Conservation (phyloP, 2,113 vertebrate species). For the Bufo bufo region DNA sequence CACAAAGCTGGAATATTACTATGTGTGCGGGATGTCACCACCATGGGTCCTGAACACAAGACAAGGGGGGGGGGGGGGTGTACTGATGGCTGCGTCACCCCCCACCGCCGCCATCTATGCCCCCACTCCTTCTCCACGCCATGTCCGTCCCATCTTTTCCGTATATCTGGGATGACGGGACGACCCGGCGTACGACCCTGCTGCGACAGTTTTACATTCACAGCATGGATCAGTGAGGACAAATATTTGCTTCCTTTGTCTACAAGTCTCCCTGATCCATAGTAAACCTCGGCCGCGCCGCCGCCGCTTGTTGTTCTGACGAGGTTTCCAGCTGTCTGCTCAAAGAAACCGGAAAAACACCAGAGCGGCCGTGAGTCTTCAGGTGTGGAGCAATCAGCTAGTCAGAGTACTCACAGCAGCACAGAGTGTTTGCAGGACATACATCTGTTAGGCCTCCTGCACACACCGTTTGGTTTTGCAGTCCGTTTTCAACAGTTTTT, state of each 20-base stretch:
- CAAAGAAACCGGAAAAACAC: not conserved
- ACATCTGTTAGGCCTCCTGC: too few relatives aligned
- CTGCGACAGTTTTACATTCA: not conserved
- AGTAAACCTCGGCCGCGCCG: not conserved
- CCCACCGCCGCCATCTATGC: too few relatives aligned
- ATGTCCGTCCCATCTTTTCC: not conserved
- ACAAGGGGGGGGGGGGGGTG: too few relatives aligned
- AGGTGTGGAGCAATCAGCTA: too few relatives aligned
- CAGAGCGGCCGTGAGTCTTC: not conserved
- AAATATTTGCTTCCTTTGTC: not conserved
- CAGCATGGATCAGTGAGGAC: not conserved
- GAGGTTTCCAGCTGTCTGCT: not conserved
- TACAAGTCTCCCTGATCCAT: not conserved
- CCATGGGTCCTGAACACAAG: too few relatives aligned
- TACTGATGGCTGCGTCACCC: not conserved
- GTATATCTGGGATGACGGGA: too few relatives aligned
- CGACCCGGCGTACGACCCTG: not conserved
- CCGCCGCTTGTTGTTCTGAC: not conserved
- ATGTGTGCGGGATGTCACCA: too few relatives aligned
- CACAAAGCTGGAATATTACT: too few relatives aligned
- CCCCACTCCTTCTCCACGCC: not conserved
- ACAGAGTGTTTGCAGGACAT: not conserved
- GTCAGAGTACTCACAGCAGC: not conserved
- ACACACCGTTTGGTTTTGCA: too few relatives aligned
- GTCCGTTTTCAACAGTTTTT: too few relatives aligned